Conservation (phyloP, 2,113 vertebrate species). For the Tursiops truncatus region DNA sequence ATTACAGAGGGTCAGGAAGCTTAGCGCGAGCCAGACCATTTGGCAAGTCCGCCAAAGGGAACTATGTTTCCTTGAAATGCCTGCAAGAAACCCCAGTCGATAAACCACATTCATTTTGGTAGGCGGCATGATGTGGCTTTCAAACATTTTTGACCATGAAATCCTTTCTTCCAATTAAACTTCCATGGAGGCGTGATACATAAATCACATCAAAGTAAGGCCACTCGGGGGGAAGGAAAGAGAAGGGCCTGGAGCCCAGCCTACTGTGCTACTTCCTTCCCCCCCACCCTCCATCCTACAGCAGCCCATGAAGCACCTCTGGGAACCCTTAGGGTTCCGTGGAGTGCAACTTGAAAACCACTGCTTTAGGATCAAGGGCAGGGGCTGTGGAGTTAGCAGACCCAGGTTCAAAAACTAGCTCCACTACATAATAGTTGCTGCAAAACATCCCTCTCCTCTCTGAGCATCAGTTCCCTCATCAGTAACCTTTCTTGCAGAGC, state of each 20-base stretch:
- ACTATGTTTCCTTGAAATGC: not conserved
- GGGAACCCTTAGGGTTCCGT: not conserved
- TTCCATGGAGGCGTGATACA: not conserved
- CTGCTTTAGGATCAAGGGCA: not conserved
- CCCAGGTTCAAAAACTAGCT: not conserved
- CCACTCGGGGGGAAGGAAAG: not conserved
- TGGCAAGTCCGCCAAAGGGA: not conserved
- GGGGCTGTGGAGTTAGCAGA: not conserved
- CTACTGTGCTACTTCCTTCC: not conserved
- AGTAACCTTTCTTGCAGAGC: not conserved
- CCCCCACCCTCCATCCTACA: not conserved
- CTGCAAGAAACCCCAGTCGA: not conserved
- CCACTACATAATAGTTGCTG: not conserved
- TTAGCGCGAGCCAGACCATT: not conserved
- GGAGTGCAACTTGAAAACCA: not conserved
- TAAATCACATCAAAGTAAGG: not conserved
- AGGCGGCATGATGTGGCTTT: not conserved
- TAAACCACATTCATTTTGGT: not conserved
- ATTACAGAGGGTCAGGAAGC: not conserved
- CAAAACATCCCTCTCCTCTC: not conserved
- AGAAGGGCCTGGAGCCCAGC: not conserved
- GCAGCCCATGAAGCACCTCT: not conserved
- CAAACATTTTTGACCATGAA: not conserved
- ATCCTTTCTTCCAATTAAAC: conserved; percentile 4
- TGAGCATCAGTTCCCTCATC: not conserved